Evolutionary conservation across 2,113 vertebrate species (phyloP).

Genomic region (Sceloporus tristichus): DNA sequence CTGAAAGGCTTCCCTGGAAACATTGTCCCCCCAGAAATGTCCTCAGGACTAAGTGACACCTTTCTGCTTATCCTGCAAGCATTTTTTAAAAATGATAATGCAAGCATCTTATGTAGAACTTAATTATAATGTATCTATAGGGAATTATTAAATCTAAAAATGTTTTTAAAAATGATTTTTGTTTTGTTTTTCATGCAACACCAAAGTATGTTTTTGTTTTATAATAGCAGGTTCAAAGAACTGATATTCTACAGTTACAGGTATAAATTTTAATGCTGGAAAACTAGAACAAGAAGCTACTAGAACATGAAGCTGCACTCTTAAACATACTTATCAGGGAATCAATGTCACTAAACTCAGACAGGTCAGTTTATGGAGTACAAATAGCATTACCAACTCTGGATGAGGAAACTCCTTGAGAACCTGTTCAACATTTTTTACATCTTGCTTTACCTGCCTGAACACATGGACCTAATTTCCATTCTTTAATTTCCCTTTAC

Average conservation of each 20-base stretch:
- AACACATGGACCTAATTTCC: too few relatives aligned
- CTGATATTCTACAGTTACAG: not conserved
- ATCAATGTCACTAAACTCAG: not conserved
- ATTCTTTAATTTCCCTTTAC: too few relatives aligned
- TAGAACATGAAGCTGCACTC: not conserved
- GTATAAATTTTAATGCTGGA: not conserved
- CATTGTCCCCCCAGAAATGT: not conserved
- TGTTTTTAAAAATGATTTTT: not conserved
- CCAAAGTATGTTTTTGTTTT: not conserved
- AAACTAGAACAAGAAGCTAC: not conserved
- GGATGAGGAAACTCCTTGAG: too few relatives aligned
- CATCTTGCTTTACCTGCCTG: too few relatives aligned
- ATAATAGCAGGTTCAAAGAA: not conserved
- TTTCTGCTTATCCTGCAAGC: not conserved
- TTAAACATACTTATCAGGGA: not conserved
- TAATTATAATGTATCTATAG: slow-evolving; percentile 12
- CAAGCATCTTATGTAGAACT: not conserved
- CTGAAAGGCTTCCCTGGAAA: not conserved
- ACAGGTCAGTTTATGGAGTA: too few relatives aligned
- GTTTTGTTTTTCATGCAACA: not conserved
- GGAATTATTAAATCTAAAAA: not conserved
- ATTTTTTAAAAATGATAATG: not conserved
- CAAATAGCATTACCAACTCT: too few relatives aligned
- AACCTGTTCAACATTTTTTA: too few relatives aligned
- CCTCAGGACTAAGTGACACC: not conserved